phyloP scores from a whole-genome alignment of 2,888 invertebrate species.

The Torymus texanus region DNA sequence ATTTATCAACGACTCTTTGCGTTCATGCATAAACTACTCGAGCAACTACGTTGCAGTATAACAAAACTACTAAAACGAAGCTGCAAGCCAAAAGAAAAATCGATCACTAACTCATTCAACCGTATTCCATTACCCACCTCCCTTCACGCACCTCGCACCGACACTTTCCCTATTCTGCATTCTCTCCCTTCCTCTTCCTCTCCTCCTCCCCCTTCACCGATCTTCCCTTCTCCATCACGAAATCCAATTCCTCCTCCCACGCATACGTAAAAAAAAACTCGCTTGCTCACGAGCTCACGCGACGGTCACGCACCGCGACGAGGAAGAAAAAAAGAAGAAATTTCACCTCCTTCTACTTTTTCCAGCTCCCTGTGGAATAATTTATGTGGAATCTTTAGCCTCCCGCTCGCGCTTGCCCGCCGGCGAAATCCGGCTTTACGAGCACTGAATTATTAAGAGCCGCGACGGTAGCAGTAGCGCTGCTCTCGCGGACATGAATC shows the following conservation, averaged over 20 bases:
- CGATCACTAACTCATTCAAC: too few relatives aligned
- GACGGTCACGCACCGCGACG: conserved; percentile 20
- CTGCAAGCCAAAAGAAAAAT: too few relatives aligned
- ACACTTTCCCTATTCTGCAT: too few relatives aligned
- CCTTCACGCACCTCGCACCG: too few relatives aligned
- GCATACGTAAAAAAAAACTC: background rate
- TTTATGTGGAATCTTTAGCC: conserved; percentile 37
- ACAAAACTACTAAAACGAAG: too few relatives aligned
- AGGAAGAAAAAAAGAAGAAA: background rate
- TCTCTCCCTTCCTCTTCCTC: background rate
- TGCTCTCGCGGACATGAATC: conserved; percentile 14
- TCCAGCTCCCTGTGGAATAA: conserved; percentile 12
- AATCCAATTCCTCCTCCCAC: background rate
- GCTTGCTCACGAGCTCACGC: background rate
- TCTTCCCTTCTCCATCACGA: background rate
- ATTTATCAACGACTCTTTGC: too few relatives aligned
- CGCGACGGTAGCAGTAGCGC: background rate
- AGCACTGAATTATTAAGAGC: conserved; percentile 45
- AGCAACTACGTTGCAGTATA: too few relatives aligned
- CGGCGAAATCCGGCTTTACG: conserved; percentile 37
- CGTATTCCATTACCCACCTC: too few relatives aligned
- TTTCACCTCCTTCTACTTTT: background rate
- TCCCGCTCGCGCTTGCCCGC: background rate
- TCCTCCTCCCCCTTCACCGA: background rate
- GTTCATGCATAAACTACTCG: too few relatives aligned